Evolutionary conservation across 2,888 invertebrate genomes (phyloP), one percentile per base, ranked within the genome.

Genomic region (Rhagium mordax): DNA sequence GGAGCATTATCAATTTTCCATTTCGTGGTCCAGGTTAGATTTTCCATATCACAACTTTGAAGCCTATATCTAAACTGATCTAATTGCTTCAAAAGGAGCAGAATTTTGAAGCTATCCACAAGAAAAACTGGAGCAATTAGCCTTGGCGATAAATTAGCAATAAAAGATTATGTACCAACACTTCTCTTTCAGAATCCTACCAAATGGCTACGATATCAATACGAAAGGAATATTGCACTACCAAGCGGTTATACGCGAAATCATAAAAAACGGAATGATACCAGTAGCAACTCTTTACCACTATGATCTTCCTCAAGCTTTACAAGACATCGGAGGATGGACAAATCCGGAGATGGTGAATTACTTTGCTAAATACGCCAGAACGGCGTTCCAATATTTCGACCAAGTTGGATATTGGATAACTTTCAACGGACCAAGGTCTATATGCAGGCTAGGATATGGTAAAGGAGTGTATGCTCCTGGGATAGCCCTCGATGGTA

Each of bases 181-280:
- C 7, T 1, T 8, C 7, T 7, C 7, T 41, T 41, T 41, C 4
- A 88, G 95, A 59, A 89, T 95, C 55, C 87, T 95, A 77, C 94
- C 95, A 0, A 90, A 89, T 8, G 95, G 94, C 13, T 91, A 92
- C 80, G 83, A 90, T 16, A 88, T 94, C 18, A 96, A 94, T 83
- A 87, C 89, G 48, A 89, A 90, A 1, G 96, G 94, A 18, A 89
- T 96, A 10, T 88, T 91, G 71, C 94, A 95, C 86, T 96, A 96
- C 85, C 92, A 91, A 81, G 90, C 92, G 77, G 86, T 96, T 51
- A 93, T 96, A 67, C 89, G 94, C 81, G 89, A 86, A 49, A 86
- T 92, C 0, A 79, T 89, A 16, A 87, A 83, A 49, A 88, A 88
- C 64, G 89, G 88, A 13, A 90, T 93, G 21, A 84, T 88, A 71